Evolutionary conservation across 2,113 vertebrate genomes (phyloP).

Genomic region (Chloropsis cyanopogon): DNA sequence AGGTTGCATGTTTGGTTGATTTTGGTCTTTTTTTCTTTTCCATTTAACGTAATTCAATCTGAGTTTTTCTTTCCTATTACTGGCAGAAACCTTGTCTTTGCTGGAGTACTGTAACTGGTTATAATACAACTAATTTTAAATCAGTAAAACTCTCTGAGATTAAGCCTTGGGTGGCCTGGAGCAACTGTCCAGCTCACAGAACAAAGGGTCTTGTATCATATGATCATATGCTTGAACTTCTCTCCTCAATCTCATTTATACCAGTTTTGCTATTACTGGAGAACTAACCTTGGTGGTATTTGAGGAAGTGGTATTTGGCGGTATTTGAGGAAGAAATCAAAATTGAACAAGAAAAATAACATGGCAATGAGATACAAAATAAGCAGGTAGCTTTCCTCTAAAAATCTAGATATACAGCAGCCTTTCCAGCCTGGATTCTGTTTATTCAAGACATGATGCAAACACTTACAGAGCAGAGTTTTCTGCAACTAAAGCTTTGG

Average conservation of each 20-base stretch:
- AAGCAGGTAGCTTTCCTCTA: background rate
- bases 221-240: background rate
- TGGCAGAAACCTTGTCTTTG: background rate
- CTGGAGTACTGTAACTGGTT: background rate
- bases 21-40: background rate
- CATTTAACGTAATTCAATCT: background rate
- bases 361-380: background rate
- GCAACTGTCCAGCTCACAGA: background rate
- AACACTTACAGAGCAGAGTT: background rate
- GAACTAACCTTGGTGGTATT: background rate
- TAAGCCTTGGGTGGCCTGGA: background rate
- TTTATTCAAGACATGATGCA: background rate
- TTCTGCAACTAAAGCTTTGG: background rate
- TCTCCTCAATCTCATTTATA: background rate
- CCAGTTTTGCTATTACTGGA: background rate
- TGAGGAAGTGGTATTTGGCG: background rate
- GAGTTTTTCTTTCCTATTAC: background rate
- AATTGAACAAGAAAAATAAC: background rate
- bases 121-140: background rate
- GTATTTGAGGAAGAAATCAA: background rate
- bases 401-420: background rate
- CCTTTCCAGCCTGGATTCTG: background rate
- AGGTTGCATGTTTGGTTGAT: background rate
- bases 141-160: background rate
- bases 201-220: conserved; percentile 14